Conservation (phyloP, 2,888 invertebrate species). For the Coenonympha arcania region DNA sequence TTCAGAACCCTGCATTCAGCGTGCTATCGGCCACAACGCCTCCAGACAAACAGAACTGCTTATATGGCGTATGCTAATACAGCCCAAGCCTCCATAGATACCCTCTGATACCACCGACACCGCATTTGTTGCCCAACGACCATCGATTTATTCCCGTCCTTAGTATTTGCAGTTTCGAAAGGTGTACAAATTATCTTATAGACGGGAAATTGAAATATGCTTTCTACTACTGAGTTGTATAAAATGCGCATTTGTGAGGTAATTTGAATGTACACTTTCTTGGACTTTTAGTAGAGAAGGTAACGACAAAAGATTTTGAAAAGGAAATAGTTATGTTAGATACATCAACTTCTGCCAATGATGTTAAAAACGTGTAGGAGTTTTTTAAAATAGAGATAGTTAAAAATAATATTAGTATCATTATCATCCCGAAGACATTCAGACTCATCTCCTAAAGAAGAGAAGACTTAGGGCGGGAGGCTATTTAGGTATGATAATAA, state of each 20-base stretch:
- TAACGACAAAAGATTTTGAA: too few relatives aligned
- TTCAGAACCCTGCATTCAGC: constrained; percentile 19
- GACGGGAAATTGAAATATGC: not conserved
- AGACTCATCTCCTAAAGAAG: too few relatives aligned
- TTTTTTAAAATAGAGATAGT: too few relatives aligned
- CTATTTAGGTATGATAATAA: too few relatives aligned
- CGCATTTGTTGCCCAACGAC: constrained; percentile 10
- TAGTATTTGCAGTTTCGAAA: not conserved
- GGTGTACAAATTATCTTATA: not conserved
- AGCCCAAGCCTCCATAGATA: constrained; percentile 15
- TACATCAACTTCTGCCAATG: too few relatives aligned
- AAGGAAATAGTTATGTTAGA: too few relatives aligned
- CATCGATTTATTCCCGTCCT: constrained; percentile 7
- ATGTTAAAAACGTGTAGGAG: too few relatives aligned
- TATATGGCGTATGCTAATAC: constrained; percentile 31
- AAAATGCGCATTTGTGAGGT: not conserved
- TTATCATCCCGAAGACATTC: too few relatives aligned
- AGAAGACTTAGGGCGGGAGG: too few relatives aligned
- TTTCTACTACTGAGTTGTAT: not conserved
- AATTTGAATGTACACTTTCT: too few relatives aligned
- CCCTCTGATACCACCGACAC: constrained; percentile 13
- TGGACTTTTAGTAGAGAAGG: too few relatives aligned
- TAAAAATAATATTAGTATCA: too few relatives aligned
- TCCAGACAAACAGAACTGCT: constrained; percentile 28
- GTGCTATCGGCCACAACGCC: constrained; percentile 22